Conservation (phyloP, 1,140 invertebrate genomes). For the Zaprionus nigranus region DNA sequence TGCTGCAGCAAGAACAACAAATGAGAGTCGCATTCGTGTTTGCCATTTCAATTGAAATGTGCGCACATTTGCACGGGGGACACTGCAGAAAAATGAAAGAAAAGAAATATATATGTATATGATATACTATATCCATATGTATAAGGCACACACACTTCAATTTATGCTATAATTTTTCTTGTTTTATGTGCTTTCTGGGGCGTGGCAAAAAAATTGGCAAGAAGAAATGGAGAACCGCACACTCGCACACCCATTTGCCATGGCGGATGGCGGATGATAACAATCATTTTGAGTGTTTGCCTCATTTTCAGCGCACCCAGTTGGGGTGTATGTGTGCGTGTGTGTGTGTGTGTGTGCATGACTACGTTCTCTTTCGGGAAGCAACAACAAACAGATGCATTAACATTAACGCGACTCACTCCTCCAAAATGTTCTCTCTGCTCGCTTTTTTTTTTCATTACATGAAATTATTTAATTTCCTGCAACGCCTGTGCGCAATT, state of each 20-base stretch:
- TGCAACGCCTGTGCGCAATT: slow-evolving; percentile 72
- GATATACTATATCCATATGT: not conserved
- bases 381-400: slow-evolving; percentile 55
- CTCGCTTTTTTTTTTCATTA: slow-evolving; percentile 60
- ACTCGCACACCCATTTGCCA: slow-evolving; percentile 42
- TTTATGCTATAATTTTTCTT: slow-evolving; percentile 75
- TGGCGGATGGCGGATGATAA: slow-evolving; percentile 39
- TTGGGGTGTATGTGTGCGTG: slow-evolving; percentile 11
- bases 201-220: slow-evolving; percentile 60
- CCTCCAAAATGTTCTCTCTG: slow-evolving; percentile 8
- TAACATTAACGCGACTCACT: slow-evolving; percentile 63
- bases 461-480: slow-evolving; percentile 79
- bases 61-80: slow-evolving; percentile 64
- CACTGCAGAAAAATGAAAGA: slow-evolving; percentile 25
- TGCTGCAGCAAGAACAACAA: slow-evolving; percentile 38
- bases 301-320: slow-evolving; percentile 57
- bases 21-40: slow-evolving; percentile 62
- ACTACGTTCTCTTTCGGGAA: slow-evolving; percentile 25
- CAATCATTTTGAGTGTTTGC: slow-evolving; percentile 79
- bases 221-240: slow-evolving; percentile 6
- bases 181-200: slow-evolving; percentile 74
- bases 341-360: slow-evolving; percentile 21
- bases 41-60: slow-evolving; percentile 77
- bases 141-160: slow-evolving; percentile 38
- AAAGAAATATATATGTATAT: slow-evolving; percentile 5